phyloP scores from a whole-genome alignment of 2,797 vertebrate species.

The Cossypha heuglini region DNA sequence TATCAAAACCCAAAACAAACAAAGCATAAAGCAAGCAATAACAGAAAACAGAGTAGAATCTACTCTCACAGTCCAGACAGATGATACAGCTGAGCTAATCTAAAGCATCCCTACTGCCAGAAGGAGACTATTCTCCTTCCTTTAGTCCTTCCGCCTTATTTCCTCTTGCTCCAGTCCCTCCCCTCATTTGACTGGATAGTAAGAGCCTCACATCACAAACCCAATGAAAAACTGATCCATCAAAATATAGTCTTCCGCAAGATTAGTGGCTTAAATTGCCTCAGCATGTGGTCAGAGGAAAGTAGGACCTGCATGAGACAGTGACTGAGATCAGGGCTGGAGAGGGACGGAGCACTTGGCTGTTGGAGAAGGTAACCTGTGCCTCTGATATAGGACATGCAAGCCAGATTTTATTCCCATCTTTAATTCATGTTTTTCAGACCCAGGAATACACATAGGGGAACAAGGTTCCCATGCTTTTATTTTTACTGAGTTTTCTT shows the following conservation, averaged over 20 bases:
- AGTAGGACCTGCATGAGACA: neutral
- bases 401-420: neutral
- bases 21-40: constrained; percentile 50
- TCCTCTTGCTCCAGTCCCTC: neutral
- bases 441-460: neutral
- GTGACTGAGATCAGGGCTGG: neutral
- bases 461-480: neutral
- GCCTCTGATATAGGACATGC: neutral
- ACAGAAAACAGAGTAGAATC: constrained; percentile 56
- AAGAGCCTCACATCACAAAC: neutral
- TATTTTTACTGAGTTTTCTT: neutral
- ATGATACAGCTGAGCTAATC: constrained; percentile 25
- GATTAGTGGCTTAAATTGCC: neutral
- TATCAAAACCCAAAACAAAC: constrained; percentile 55
- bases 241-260: neutral
- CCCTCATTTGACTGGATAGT: neutral
- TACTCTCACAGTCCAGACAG: constrained; percentile 29
- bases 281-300: neutral
- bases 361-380: neutral
- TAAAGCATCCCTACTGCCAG: constrained; percentile 18
- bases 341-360: neutral
- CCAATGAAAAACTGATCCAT: neutral
- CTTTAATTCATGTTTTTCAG: neutral
- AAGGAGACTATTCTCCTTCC: neutral
- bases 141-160: neutral